These are phyloP conservation scores for Phalacrocorax carbo DNA, from an alignment of 2,113 vertebrate genomes.

Conservation along the genomic window DNA sequence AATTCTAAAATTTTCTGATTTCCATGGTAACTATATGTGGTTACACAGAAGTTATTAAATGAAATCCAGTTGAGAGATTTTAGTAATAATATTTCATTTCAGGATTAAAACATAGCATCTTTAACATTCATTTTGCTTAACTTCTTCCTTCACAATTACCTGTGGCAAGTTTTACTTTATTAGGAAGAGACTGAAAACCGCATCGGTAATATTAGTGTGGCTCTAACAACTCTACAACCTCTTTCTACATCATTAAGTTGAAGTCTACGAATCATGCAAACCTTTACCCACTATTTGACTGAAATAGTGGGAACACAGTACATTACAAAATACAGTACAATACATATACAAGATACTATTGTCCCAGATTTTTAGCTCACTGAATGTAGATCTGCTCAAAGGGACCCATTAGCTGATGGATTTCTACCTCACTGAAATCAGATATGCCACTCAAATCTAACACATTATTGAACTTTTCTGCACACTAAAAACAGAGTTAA, in stretches of 20 bases:
- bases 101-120: neutral
- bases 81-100: neutral
- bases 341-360: neutral
- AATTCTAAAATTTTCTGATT: neutral
- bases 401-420: neutral
- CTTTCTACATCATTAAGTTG: neutral
- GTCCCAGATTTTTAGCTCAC: neutral
- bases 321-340: neutral
- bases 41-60: neutral
- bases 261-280: neutral
- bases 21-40: fast-evolving
- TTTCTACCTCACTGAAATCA: constrained; percentile 23
- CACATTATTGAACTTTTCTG: neutral
- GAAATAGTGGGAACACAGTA: neutral
- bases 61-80: neutral
- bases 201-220: neutral
- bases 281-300: neutral
- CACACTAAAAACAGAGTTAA: constrained; percentile 44
- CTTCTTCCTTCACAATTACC: neutral
- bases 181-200: neutral
- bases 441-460: constrained; percentile 15
- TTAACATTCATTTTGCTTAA: neutral
- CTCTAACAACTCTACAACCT: neutral
- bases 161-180: neutral
- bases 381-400: neutral